Base-by-base conservation (phyloP, 2,888 invertebrate species). In the Amphipoea lucens region DNA sequence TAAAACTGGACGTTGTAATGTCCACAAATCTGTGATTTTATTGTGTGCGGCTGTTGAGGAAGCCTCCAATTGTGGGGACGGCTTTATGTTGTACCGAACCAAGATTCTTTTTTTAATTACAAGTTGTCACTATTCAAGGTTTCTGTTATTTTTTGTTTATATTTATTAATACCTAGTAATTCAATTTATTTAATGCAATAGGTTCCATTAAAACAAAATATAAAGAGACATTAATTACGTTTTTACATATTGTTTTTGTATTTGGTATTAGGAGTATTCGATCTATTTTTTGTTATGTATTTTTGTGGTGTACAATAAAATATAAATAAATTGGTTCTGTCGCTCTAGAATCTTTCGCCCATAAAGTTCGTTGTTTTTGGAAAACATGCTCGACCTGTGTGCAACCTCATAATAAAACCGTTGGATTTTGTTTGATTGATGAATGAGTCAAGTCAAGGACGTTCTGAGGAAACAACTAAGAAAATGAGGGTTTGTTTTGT, bases 1-100 rank as follows among this genome's bases (percentile, higher is more conserved):
- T 94, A 93, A 94, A 95, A 93, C 88, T 92, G 92, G 92, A 91
- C 89, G 87, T 90, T 90, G 91, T 92, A 91, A 91, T 91, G 91
- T 93, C 93, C 93, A 95, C 95, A 95, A 95, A 95, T 95, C 92
- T 93, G 93, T 92, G 90, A 93, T 92, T 95, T 95, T 95, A 95
- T 95, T 93, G 90, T 89, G 82, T 82, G 78, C 86, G 91, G 93
- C 95, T 95, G 95, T 95, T 95, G 95, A 95, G 89, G 95, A 94
- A 95, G 95, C 95, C 90, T 93, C 88, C 89, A 90, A 90, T 90
- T 91, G 87, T 88, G 73, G 85, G 93, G 90, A 92, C 29, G 83
- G 87, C 60, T 71, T 88, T 89, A 95, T 94, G 90, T 88, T 72
- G 71, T 68, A 91, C 7, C n/a, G 71, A 74, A 81, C 42, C 63